Evolutionary conservation across 2,113 vertebrate species (phyloP).

Genomic region (Eublepharis macularius): DNA sequence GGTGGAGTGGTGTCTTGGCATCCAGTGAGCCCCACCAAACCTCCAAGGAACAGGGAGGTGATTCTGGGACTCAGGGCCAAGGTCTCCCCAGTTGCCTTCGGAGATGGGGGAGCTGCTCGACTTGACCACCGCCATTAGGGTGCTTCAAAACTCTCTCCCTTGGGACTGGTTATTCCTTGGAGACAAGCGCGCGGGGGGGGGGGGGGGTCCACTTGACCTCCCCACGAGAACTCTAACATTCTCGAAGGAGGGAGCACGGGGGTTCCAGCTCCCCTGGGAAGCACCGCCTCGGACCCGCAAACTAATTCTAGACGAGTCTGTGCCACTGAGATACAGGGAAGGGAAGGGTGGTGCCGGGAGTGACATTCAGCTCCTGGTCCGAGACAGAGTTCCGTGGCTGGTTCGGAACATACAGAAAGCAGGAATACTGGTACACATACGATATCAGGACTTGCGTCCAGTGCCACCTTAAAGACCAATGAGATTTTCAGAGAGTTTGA

Average conservation of each 20-base stretch:
- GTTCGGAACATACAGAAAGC: conserved; percentile 33
- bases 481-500: too few relatives aligned
- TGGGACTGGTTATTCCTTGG: not conserved
- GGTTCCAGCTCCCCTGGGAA: not conserved
- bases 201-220: not conserved
- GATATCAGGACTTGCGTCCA: too few relatives aligned
- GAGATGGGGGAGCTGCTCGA: not conserved
- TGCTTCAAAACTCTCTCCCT: not conserved
- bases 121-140: not conserved
- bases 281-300: too few relatives aligned
- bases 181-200: too few relatives aligned
- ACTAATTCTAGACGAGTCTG: too few relatives aligned
- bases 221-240: not conserved
- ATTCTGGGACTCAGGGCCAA: conserved; percentile 63
- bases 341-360: too few relatives aligned
- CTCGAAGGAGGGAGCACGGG: too few relatives aligned
- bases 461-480: too few relatives aligned
- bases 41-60: conserved; percentile 68
- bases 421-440: too few relatives aligned
- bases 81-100: not conserved
- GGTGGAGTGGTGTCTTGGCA: conserved; percentile 54
- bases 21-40: conserved; percentile 69
- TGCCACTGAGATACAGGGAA: too few relatives aligned
- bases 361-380: too few relatives aligned
- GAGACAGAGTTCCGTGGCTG: conserved; percentile 36